Evolutionary conservation across 1,140 invertebrate genomes (phyloP).

Genomic region (Anagrus nilaparvatae): DNA sequence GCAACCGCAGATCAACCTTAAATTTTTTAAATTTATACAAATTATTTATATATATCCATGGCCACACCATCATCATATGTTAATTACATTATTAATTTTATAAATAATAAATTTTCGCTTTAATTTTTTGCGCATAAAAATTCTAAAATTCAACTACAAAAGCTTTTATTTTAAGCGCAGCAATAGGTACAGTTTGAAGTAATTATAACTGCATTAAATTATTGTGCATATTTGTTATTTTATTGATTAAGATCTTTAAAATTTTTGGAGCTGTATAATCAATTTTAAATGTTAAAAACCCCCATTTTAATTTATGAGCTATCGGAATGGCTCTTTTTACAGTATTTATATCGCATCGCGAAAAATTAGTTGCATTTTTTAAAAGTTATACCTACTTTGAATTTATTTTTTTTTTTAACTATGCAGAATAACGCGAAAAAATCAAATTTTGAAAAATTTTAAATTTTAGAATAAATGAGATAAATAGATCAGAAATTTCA

Average conservation of each 20-base stretch:
- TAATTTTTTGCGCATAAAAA: background rate
- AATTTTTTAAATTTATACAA: too few species aligned
- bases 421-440: too few species aligned
- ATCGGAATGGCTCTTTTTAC: too few species aligned
- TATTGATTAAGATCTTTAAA: slow-evolving; percentile 10
- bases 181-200: slow-evolving; percentile 40
- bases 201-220: slow-evolving; percentile 38
- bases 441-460: too few species aligned
- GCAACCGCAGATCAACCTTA: too few species aligned
- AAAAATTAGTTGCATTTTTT: slow-evolving; percentile 16
- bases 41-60: slow-evolving; percentile 37
- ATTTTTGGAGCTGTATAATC: too few species aligned
- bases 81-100: slow-evolving; percentile 35
- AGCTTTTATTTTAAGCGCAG: slow-evolving; percentile 18
- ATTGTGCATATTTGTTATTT: slow-evolving; percentile 2
- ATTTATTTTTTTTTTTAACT: too few species aligned
- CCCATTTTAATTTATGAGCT: too few species aligned
- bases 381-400: too few species aligned
- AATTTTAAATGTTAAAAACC: too few species aligned
- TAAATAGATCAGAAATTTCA: too few species aligned
- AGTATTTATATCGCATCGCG: slow-evolving; percentile 10
- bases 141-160: slow-evolving; percentile 17
- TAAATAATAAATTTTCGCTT: slow-evolving; percentile 4
- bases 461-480: too few species aligned
- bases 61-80: slow-evolving; percentile 44